Conservation (phyloP, 2,113 vertebrate species). For the Gyps fulvus region DNA sequence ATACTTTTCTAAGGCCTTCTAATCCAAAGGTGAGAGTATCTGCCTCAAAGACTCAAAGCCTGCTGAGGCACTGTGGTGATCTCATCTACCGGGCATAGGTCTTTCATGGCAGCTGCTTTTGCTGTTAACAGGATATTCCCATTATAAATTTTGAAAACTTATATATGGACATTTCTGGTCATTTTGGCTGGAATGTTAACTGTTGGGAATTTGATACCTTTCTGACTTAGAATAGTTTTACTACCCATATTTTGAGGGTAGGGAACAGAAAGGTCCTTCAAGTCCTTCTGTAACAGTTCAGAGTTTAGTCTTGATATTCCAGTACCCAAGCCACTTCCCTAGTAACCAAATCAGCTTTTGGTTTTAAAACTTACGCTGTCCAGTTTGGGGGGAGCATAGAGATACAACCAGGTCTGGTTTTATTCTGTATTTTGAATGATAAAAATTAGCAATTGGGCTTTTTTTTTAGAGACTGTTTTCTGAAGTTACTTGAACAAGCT, state of each 20-base stretch:
- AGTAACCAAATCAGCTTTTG: not conserved
- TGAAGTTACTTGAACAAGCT: not conserved
- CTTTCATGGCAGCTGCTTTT: not conserved
- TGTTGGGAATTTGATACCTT: not conserved
- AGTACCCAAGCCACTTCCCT: not conserved
- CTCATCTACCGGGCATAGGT: not conserved
- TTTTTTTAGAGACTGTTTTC: not conserved
- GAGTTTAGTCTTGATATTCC: not conserved
- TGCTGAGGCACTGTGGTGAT: not conserved
- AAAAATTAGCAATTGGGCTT: not conserved
- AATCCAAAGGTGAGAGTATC: not conserved
- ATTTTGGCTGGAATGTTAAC: not conserved
- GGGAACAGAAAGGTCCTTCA: not conserved
- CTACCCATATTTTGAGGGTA: not conserved
- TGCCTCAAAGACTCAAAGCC: not conserved
- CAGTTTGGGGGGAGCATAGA: too few relatives aligned
- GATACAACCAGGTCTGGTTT: not conserved
- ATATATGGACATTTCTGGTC: not conserved
- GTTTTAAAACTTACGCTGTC: not conserved
- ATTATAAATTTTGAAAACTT: not conserved
- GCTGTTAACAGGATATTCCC: not conserved
- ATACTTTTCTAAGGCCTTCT: not conserved
- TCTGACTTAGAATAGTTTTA: not conserved
- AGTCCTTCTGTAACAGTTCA: not conserved
- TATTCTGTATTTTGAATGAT: not conserved